Percentiles rank a stretch among this genome's conserved stretches.
phyloP scores from a whole-genome alignment of 2,113 vertebrate genomes.

The Epinephelus fuscoguttatus region DNA sequence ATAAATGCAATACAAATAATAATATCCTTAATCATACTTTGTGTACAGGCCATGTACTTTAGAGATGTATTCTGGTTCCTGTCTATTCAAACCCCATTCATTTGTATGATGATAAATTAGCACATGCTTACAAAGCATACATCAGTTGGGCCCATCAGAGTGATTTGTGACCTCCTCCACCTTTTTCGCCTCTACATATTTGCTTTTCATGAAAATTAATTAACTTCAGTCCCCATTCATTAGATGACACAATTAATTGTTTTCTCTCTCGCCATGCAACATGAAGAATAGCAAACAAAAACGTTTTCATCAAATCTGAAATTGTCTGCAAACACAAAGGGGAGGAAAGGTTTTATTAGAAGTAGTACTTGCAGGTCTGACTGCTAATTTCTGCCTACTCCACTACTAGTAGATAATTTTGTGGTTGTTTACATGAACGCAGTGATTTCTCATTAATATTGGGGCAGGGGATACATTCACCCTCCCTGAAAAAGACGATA shows the following conservation, averaged over 20 bases:
- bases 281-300: constrained; percentile 54
- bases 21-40: not conserved
- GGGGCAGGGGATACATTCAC: not conserved
- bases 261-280: constrained; percentile 45
- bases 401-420: constrained; percentile 35
- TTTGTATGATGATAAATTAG: constrained; percentile 20
- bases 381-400: constrained; percentile 32
- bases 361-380: not conserved
- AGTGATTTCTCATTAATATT: constrained; percentile 39
- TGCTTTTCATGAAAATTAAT: constrained; percentile 69
- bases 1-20: not conserved
- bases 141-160: constrained; percentile 37
- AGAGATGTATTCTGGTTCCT: not conserved
- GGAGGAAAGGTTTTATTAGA: constrained; percentile 24
- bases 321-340: constrained; percentile 40
- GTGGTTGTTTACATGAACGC: constrained; percentile 44
- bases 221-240: constrained; percentile 61
- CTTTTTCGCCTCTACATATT: constrained; percentile 52
- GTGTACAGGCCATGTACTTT: not conserved
- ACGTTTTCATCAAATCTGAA: constrained; percentile 57
- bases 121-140: constrained; percentile 21
- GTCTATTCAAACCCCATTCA: constrained; percentile 7
- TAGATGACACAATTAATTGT: constrained; percentile 65
- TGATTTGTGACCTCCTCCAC: constrained; percentile 38
- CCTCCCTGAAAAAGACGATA: not conserved